Percentiles rank a stretch among this genome's conserved stretches.
Conservation (phyloP, 2,888 invertebrate genomes). For the Lacanobia oleracea region DNA sequence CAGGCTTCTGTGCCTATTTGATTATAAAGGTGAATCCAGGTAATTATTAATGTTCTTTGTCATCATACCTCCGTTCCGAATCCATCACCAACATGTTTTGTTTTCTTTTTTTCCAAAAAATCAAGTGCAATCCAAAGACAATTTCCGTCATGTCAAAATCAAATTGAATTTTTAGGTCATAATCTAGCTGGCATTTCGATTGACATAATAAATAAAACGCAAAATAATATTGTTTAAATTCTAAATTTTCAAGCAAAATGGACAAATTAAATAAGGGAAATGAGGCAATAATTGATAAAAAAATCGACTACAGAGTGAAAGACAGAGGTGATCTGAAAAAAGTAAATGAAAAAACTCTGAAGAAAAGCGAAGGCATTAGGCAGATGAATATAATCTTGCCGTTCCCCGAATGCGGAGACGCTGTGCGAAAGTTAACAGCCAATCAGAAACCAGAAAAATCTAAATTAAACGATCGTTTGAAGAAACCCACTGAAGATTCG, state of each 20-base stretch:
- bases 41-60: too few species aligned
- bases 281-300: conserved; percentile 54
- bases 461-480: conserved; percentile 14
- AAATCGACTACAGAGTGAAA: conserved; percentile 51
- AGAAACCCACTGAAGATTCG: conserved; percentile 20
- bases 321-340: conserved; percentile 66
- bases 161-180: background rate
- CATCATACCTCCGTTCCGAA: too few species aligned
- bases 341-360: background rate
- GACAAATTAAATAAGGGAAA: conserved; percentile 55
- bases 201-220: conserved; percentile 21
- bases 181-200: conserved; percentile 47
- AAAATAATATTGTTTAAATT: conserved; percentile 59
- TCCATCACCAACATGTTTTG: background rate
- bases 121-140: background rate
- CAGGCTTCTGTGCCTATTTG: too few species aligned
- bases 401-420: conserved; percentile 69
- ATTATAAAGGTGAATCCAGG: too few species aligned
- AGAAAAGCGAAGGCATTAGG: conserved; percentile 24
- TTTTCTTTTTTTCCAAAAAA: background rate
- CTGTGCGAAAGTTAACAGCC: conserved; percentile 18
- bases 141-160: background rate
- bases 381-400: conserved; percentile 22
- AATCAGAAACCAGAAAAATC: conserved; percentile 25
- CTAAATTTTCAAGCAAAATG: conserved; percentile 55